These are phyloP conservation scores for Conger conger DNA, from an alignment of 2,113 vertebrate genomes.

Conservation along the genomic window DNA sequence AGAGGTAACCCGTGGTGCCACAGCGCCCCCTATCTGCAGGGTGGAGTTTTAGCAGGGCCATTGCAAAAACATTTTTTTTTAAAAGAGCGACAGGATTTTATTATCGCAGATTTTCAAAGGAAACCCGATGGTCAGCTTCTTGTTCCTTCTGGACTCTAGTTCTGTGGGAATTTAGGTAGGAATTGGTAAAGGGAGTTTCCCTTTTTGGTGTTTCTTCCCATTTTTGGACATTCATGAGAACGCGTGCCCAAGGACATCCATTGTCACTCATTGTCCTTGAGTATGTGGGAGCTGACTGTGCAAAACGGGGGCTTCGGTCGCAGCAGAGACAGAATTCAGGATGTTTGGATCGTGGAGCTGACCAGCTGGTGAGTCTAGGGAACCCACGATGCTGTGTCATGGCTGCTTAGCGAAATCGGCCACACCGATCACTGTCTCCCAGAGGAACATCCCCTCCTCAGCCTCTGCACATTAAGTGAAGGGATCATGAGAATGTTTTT, in stretches of 20 bases:
- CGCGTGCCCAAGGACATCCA: not conserved
- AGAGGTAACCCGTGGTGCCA: constrained; percentile 73
- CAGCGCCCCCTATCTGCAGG: not conserved
- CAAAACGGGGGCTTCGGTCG: not conserved
- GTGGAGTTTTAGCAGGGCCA: not conserved
- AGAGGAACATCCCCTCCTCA: not conserved
- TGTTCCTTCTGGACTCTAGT: not conserved
- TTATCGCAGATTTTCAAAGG: not conserved
- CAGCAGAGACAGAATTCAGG: not conserved
- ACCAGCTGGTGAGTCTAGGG: not conserved
- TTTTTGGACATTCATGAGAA: not conserved
- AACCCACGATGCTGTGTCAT: not conserved
- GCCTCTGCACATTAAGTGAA: not conserved
- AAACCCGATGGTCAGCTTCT: not conserved
- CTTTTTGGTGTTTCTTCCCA: not conserved
- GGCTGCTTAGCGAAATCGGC: not conserved
- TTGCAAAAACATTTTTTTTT: too few species aligned
- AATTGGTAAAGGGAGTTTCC: not conserved
- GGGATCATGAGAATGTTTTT: not conserved
- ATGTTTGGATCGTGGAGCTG: not conserved
- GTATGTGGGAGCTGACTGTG: not conserved
- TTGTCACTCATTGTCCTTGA: not conserved
- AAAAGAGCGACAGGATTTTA: not conserved
- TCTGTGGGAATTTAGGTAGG: not conserved
- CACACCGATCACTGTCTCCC: not conserved